Evolutionary conservation across 2,797 vertebrate genomes (phyloP), one percentile per base, ranked within the genome.

Genomic region (Sylvilagus floridanus): DNA sequence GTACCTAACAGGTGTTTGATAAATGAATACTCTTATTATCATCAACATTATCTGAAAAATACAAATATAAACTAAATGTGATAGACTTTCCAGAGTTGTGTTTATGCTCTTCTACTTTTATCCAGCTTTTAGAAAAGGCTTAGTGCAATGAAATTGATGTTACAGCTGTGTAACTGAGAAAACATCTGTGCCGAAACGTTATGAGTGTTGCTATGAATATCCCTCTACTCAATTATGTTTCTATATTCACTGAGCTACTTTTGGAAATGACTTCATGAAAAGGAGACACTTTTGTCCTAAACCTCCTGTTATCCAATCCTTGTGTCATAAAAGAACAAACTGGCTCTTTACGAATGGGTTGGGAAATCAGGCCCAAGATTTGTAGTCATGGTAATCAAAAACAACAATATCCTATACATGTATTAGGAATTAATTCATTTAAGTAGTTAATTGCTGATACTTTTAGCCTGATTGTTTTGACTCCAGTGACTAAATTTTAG

Each of bases 391-490:
- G 8, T 42, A 50, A 82, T n/a, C 89, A 71, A 75, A 93, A 93
- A 76, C 24, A 89, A 71, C 14, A 60, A 42, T 68, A 54, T 6
- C 16, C 4, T 95, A 75, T 71, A 89, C 52, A 91, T 86, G 52
- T 78, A 62, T 50, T 54, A 90, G 68, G 63, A 76, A 66, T 37
- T 66, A 17, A 57, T 37, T 78, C 69, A 81, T 17, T 69, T 37
- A 83, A 85, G 28, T 63, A 85, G 88, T 84, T 95, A 76, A 87
- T n/a, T 84, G 42, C 13, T 13, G 37, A 30, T 90, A 79, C 81
- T 95, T 96, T 88, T 82, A 82, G 82, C 88, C 24, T 94, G 75
- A 83, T 92, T 85, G 8, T 76, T 32, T 83, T 89, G 79, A 89
- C 54, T 75, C 28, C 47, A 89, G 35, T n/a, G 68, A 81, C 26